phyloP scores from a whole-genome alignment of 2,113 vertebrate genomes.

The Tupaia tana region DNA sequence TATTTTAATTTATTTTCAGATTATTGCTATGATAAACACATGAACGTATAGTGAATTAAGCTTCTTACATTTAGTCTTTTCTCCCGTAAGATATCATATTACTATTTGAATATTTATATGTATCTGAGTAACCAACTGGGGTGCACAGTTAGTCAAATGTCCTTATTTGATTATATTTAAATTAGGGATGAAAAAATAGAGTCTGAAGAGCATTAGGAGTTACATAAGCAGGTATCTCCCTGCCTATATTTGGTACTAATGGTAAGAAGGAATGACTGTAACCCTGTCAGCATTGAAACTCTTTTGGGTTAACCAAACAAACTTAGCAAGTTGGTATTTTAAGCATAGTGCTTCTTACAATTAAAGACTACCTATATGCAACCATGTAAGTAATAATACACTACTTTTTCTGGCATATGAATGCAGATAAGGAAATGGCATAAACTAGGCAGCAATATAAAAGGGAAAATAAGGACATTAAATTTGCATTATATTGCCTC shows the following conservation, averaged over 20 bases:
- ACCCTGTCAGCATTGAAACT: background rate
- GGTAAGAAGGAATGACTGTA: background rate
- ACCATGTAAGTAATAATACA: background rate
- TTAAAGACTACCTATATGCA: constrained; percentile 5
- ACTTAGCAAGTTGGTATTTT: background rate
- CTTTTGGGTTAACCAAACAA: background rate
- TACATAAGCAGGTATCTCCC: background rate
- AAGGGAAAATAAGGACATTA: constrained; percentile 33
- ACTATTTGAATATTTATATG: constrained; percentile 1
- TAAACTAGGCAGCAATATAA: background rate
- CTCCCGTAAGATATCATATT: background rate
- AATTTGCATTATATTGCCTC: constrained; percentile 58
- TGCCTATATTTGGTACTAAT: background rate
- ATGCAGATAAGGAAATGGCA: constrained; percentile 50
- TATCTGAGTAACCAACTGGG: background rate
- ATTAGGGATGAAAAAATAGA: background rate
- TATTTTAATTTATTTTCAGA: constrained; percentile 9
- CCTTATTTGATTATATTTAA: background rate
- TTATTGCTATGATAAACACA: background rate
- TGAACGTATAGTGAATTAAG: constrained; percentile 30
- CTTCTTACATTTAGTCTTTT: background rate
- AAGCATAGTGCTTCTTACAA: background rate
- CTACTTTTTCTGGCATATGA: background rate
- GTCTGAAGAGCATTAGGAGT: rapidly evolving
- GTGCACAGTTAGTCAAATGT: background rate